Base-by-base conservation (phyloP, 1,140 invertebrate species). In the Leptinotarsa lineolata region DNA sequence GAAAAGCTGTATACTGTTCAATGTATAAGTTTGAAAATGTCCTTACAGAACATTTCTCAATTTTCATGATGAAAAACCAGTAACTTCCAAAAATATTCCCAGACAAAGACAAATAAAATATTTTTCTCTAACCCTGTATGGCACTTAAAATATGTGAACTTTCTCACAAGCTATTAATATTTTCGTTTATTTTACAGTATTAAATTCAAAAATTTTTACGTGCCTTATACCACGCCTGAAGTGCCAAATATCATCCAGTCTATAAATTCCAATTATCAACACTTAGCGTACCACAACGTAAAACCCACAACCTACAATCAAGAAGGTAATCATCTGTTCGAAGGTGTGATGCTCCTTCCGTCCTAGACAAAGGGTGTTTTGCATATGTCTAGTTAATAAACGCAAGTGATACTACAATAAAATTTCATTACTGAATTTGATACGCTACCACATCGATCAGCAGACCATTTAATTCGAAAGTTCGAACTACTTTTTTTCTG, bases 381-480 rank as follows among this genome's bases (percentile, higher is more conserved):
- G 39, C 64, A 66, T 66, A 66, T 66, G 64, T 66, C 22, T 39
- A 39, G 64, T 24, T 39, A 66, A 44, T 66, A 66, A 39, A 18
- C 18, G 64, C 64, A 66, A 66, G 64, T 66, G 64, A 66, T 66
- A 66, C 64, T 66, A 66, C 64, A 66, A 66, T 68, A 68, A 68
- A 68, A 68, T 48, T 68, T 68, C 67, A 68, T 58, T 58, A 68
- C 48, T 16, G 21, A 58, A 68, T 68, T 68, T 68, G 67, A 54
- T 45, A 68, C 67, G 67, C 45, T 48, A 21, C 30, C 22, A 16
- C 30, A 20, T 54, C 20, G 46, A 21, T 68, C 21, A 68, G 44
- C 67, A 4, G 48, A 54, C 67, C 67, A 68, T 68, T 68, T 18
- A 66, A 66, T 39, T 39, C 61, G 61, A 64, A 30, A 21, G 61